phyloP scores from a whole-genome alignment of 2,888 invertebrate genomes.

The Cataglyphis livida region DNA sequence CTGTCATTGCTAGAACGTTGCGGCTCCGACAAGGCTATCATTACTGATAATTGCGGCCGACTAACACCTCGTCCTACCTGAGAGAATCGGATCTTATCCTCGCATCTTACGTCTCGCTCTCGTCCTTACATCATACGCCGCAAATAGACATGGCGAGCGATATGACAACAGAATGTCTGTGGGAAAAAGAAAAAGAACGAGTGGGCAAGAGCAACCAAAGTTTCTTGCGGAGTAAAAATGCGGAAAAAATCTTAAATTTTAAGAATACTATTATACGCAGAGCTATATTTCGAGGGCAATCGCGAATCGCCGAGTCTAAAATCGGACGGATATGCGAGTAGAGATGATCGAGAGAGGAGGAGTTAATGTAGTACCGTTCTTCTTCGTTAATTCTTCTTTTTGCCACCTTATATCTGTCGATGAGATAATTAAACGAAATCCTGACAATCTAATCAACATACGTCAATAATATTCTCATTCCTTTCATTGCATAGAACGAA shows the following conservation, averaged over 20 bases:
- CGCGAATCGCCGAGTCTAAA: slow-evolving; percentile 26
- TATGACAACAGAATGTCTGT: slow-evolving; percentile 66
- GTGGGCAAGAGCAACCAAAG: slow-evolving; percentile 40
- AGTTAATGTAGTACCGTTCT: slow-evolving; percentile 14
- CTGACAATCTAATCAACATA: slow-evolving; percentile 44
- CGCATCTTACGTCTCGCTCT: slow-evolving; percentile 7
- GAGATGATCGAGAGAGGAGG: slow-evolving; percentile 28
- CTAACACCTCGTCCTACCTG: slow-evolving; percentile 66
- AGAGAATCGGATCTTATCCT: slow-evolving; percentile 52
- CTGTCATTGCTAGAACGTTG: slow-evolving; percentile 58
- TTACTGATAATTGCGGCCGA: slow-evolving; percentile 70
- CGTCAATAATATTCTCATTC: slow-evolving; percentile 14
- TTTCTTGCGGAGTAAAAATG: slow-evolving; percentile 56
- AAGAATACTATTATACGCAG: neutral
- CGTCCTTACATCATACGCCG: slow-evolving; percentile 42
- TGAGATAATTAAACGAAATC: slow-evolving; percentile 20
- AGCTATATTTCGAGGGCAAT: neutral
- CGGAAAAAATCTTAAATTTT: slow-evolving; percentile 55
- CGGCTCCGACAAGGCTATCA: slow-evolving; percentile 57
- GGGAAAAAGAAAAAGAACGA: slow-evolving; percentile 50
- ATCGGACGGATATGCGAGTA: slow-evolving; percentile 13
- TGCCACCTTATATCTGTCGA: slow-evolving; percentile 27
- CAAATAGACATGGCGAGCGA: slow-evolving; percentile 59
- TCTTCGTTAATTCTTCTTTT: slow-evolving; percentile 21
- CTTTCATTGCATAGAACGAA: neutral